Base-by-base conservation (phyloP, 53 echinoderm and acorn worm genomes). In the Holothuria scabra region DNA sequence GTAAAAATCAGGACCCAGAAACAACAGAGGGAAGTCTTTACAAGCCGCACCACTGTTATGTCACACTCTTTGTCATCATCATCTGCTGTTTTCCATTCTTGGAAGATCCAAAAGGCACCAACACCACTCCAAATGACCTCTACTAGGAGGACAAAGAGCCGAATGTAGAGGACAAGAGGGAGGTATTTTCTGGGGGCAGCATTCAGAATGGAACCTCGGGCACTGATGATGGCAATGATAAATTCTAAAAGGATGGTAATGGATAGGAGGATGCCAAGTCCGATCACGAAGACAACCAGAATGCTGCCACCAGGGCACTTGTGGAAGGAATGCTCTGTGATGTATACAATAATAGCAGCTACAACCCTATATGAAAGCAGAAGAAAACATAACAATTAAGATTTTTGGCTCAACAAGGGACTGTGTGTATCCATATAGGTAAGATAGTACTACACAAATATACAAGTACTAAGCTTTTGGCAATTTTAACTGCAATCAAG, bases 91-190 rank as follows among this genome's bases (percentile, higher is more conserved):
- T 21, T 48, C 71, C 86, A 85, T 76, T 89, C 87, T 24, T 83
- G 46, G 55, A 94, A 92, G 13, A 87, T 59, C 91, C 94, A 94
- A 48, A 87, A 61, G 26, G 91, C 89, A 66, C 93, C 88, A n/a
- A 99, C 79, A 38, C 87, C 83, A 60, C 92, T 93, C 91, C 93
- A 91, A 6, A 88, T 74, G 52, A 94, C 88, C 86, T 99, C 99
- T 10, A 88, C 65, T n/a, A 94, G 2, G 65, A 99, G 92, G 70
- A 99, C 74, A n/a, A 89, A 46, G 10, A 94, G 87, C 56, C 99
- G 86, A 13, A 93, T 25, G 87, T 99, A 99, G 18, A 99, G 88
- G 64, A 99, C 68, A 49, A 87, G 44, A 1, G 94, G 92, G 49
- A 99, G 85, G 56, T 59, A 84, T 31, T 83, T 67, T 35, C 99